phyloP scores from a whole-genome alignment of 2,888 invertebrate species.

The Timandra comae region DNA sequence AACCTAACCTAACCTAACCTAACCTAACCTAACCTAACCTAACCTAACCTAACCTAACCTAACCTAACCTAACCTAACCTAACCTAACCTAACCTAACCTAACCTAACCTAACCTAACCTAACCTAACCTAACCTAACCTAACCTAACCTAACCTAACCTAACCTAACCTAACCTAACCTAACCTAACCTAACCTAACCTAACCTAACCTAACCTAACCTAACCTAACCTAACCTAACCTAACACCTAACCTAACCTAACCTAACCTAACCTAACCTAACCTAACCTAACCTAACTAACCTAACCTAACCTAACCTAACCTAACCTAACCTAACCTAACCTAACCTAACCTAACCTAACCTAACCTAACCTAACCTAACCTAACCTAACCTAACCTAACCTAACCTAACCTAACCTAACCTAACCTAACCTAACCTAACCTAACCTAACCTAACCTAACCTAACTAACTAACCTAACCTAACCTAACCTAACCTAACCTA shows the following conservation, averaged over 20 bases:
- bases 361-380: constrained; percentile 18
- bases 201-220: constrained; percentile 11
- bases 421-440: constrained; percentile 22
- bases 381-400: constrained; percentile 21
- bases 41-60: constrained; percentile 10
- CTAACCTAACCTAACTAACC: constrained; percentile 19
- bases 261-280: constrained; percentile 20
- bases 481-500: constrained; percentile 22
- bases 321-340: constrained; percentile 15
- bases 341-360: constrained; percentile 14
- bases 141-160: constrained; percentile 12
- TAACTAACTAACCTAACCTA: constrained; percentile 21
- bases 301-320: constrained; percentile 19
- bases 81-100: constrained; percentile 12
- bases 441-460: constrained; percentile 18
- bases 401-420: constrained; percentile 22
- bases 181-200: constrained; percentile 12
- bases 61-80: constrained; percentile 12
- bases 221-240: constrained; percentile 11
- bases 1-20: constrained; percentile 11
- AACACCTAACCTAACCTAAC: constrained; percentile 15
- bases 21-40: constrained; percentile 10
- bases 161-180: constrained; percentile 9
- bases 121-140: constrained; percentile 12
- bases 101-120: constrained; percentile 12